Base-by-base conservation (phyloP, 2,888 invertebrate genomes). In the Hylaea fasciaria region DNA sequence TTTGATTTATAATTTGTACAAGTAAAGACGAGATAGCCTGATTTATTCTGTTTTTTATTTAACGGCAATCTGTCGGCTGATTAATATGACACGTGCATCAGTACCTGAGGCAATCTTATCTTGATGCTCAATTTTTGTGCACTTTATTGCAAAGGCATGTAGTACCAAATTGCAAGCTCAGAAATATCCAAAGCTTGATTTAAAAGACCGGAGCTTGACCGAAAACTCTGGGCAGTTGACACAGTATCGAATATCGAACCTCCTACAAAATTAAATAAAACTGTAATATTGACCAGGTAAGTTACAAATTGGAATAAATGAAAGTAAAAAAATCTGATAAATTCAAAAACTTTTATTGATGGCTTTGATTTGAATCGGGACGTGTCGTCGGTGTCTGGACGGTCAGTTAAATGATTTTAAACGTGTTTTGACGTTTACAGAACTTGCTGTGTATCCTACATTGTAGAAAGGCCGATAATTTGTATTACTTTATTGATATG, bases 41-140 rank as follows among this genome's bases (percentile, higher is more conserved):
- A 69, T 69, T 73, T 66, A 68, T 65, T 67, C 53, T 60, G 64
- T 71, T 73, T 74, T 32, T 69, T 69, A 67, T 57, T 57, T 77
- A 78, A 78, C 77, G 78, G 76, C 57, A 49, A 59, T 60, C 51
- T 76, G 75, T 74, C 77, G 67, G 54, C 57, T 77, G 80, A 77
- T 79, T 73, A 80, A 76, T 80, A 82, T 71, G 70, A 71, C 63
- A 56, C 63, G 65, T 53, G 65, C 57, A 50, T 50, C 53, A 58
- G 55, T 46, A 48, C 46, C 55, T 56, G 39, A 11, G 10, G 14
- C 39, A 28, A 29, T 35, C 7, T 49, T 45, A 50, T 45, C 45
- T 50, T 29, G 50, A 57, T 14, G 13, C 7, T 28, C 14, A 29
- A 37, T 28, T 8, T 40, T 14, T 51, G 10, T 37, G 35, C 14